phyloP scores from a whole-genome alignment of 1,140 invertebrate genomes.

The Penaeus vannamei region DNA sequence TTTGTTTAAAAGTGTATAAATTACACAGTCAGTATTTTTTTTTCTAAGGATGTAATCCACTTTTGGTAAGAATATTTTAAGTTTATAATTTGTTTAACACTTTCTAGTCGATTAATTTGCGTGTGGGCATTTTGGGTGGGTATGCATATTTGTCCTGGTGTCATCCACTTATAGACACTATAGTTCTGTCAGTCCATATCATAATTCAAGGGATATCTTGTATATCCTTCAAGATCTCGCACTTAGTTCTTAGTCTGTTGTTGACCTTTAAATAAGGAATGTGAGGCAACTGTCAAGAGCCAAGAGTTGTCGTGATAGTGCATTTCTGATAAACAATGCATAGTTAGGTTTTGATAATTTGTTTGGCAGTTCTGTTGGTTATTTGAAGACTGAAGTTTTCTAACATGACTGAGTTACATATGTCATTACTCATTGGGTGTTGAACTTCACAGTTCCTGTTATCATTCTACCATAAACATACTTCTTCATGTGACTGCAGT shows the following conservation, averaged over 20 bases:
- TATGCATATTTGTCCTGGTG: neutral
- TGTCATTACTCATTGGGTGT: slow-evolving; percentile 8
- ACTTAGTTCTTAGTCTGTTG: slow-evolving; percentile 46
- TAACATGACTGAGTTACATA: slow-evolving; percentile 39
- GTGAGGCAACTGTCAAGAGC: no score
- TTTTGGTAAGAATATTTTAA: no score
- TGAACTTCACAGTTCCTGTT: slow-evolving; percentile 38
- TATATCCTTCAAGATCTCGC: slow-evolving; percentile 46
- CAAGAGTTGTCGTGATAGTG: neutral
- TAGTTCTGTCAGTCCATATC: slow-evolving; percentile 42
- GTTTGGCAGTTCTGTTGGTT: no score
- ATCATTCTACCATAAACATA: slow-evolving; percentile 27
- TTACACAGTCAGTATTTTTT: no score
- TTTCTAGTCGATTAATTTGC: slow-evolving; percentile 56
- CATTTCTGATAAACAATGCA: slow-evolving; percentile 7
- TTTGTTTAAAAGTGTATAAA: no score
- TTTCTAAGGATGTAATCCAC: no score
- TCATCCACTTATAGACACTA: neutral
- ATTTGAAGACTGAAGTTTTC: neutral
- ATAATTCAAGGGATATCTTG: slow-evolving; percentile 24
- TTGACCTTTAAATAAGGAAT: no score
- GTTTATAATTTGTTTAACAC: no score
- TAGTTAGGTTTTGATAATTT: no score
- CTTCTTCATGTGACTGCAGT: slow-evolving; percentile 40
- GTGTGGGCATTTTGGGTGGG: slow-evolving; percentile 56